Evolutionary conservation across 2,797 vertebrate species (phyloP).

Genomic region (Columba guinea): DNA sequence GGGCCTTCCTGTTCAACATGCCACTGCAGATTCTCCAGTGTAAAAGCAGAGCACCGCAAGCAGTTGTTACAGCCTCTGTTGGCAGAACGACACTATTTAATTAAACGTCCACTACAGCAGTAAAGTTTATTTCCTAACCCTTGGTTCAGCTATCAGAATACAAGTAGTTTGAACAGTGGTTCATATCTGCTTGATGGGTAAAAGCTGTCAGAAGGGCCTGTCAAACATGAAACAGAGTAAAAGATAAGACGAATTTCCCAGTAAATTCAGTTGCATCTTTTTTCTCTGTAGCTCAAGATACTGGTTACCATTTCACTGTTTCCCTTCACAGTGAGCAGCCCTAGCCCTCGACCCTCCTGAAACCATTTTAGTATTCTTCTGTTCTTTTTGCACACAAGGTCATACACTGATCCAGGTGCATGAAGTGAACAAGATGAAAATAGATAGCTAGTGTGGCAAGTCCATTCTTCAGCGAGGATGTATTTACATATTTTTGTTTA

Average conservation of each 20-base stretch:
- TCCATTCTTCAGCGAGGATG: neutral
- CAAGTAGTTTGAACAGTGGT: conserved; percentile 16
- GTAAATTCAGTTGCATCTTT: neutral
- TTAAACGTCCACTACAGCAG: conserved; percentile 23
- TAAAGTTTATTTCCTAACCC: conserved; percentile 15
- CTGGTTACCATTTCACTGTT: neutral
- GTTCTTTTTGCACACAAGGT: neutral
- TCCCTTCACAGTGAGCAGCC: neutral
- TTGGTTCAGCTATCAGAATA: conserved; percentile 21
- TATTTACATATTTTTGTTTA: neutral
- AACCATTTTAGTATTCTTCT: neutral
- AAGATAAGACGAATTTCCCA: conserved; percentile 27
- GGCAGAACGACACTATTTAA: neutral
- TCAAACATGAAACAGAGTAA: conserved; percentile 25
- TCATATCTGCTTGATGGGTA: conserved; percentile 24
- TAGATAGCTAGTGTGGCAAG: neutral
- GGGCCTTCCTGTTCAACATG: conserved; percentile 26
- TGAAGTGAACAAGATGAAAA: neutral
- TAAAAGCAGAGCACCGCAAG: conserved; percentile 13
- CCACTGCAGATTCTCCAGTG: conserved; percentile 2
- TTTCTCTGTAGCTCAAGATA: neutral
- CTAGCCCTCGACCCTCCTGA: neutral
- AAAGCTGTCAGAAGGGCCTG: conserved; percentile 43
- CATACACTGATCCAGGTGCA: neutral
- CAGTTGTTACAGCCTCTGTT: neutral